These are phyloP conservation scores for Vollenhovia emeryi DNA, from an alignment of 1,140 invertebrate genomes.

Conservation along the genomic window DNA sequence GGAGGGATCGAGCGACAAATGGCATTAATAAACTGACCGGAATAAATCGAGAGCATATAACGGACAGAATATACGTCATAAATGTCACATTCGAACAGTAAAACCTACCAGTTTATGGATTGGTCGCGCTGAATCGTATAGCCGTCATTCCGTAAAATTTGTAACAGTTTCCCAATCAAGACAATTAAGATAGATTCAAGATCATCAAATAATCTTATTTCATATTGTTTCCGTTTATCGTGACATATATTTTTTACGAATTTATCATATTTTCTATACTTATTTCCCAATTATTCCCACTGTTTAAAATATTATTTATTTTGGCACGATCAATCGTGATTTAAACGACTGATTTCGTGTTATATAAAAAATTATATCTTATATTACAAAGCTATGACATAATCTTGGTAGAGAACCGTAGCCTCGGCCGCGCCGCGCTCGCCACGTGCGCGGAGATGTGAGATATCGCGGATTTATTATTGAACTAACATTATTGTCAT, in stretches of 20 bases:
- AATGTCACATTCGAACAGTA: conserved; percentile 36
- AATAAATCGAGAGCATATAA: conserved; percentile 48
- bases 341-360: neutral
- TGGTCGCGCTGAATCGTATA: conserved; percentile 15
- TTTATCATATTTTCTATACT: neutral
- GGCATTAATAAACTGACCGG: conserved; percentile 44
- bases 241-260: neutral
- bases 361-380: neutral
- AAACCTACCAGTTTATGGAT: conserved; percentile 11
- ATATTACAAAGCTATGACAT: neutral
- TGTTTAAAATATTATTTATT: neutral
- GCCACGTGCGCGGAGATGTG: no score
- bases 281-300: neutral
- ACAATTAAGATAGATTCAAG: neutral
- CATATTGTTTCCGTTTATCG: neutral
- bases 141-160: neutral
- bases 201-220: neutral
- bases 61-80: conserved; percentile 27
- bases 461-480: no score
- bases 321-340: neutral
- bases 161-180: neutral
- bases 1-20: neutral
- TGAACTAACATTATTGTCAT: no score
- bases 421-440: no score
- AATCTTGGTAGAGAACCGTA: no score